These are phyloP conservation scores for Diadophis punctatus DNA, from an alignment of 2,113 vertebrate species.

Conservation along the genomic window DNA sequence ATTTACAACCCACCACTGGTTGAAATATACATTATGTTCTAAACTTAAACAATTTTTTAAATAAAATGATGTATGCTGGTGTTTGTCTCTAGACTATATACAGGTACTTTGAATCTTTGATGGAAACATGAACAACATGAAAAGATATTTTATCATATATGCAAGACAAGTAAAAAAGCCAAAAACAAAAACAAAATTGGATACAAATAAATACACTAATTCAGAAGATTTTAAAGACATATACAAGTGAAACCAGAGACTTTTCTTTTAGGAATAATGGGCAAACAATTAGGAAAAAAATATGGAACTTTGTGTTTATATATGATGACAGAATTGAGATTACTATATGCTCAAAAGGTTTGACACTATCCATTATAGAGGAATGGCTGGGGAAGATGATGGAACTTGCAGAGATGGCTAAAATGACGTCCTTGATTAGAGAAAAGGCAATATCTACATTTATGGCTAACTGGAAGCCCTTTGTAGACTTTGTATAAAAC, in stretches of 20 bases:
- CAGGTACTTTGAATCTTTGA: background rate
- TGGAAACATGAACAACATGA: background rate
- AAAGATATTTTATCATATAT: background rate
- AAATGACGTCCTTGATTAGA: background rate
- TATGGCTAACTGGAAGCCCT: background rate
- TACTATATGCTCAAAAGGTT: background rate
- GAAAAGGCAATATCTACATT: background rate
- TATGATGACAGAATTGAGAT: background rate
- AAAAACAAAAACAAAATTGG: background rate
- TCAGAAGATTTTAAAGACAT: background rate
- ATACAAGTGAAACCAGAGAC: background rate
- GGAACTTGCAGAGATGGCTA: background rate
- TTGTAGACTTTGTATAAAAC: background rate
- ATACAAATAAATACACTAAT: background rate
- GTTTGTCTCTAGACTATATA: background rate
- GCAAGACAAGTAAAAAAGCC: background rate
- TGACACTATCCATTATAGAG: background rate
- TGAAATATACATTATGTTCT: background rate
- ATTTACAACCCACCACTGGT: too few relatives aligned
- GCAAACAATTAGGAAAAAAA: background rate
- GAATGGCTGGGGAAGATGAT: background rate
- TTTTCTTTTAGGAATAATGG: background rate
- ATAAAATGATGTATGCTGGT: background rate
- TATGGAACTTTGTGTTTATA: background rate
- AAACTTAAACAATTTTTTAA: background rate